Conservation (phyloP, 2,797 vertebrate species). For the Natrix natrix region DNA sequence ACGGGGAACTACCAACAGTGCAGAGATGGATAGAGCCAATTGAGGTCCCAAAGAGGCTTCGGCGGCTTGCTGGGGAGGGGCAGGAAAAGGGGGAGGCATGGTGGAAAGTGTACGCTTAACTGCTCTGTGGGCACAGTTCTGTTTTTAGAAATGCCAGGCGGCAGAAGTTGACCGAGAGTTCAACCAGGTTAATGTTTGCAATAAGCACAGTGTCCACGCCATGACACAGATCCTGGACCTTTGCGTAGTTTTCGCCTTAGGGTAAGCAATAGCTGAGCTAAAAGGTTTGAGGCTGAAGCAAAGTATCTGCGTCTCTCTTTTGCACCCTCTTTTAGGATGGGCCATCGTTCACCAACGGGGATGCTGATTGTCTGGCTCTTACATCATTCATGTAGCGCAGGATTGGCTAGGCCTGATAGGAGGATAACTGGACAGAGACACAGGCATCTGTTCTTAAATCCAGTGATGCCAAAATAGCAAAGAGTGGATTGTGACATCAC, state of each 20-base stretch:
- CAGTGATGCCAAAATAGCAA: neutral
- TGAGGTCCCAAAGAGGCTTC: conserved; percentile 51
- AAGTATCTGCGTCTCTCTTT: conserved; percentile 53
- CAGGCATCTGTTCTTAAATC: neutral
- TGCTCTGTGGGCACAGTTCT: conserved; percentile 16
- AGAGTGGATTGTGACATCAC: neutral
- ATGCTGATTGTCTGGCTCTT: neutral
- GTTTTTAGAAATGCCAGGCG: conserved; percentile 36
- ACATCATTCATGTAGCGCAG: neutral
- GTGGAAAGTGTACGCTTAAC: conserved; percentile 46
- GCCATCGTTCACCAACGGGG: neutral
- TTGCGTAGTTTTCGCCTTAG: neutral
- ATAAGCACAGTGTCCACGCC: neutral
- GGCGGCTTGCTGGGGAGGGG: conserved; percentile 37
- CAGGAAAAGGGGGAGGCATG: neutral
- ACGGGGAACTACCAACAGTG: conserved; percentile 97
- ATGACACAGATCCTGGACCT: neutral
- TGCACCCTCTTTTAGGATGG: conserved; percentile 57
- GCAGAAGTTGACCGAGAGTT: conserved; percentile 43
- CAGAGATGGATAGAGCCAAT: conserved; percentile 81
- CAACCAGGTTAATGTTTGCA: conserved; percentile 46
- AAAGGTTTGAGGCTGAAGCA: conserved; percentile 10
- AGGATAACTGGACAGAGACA: neutral
- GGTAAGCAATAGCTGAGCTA: too few relatives aligned
- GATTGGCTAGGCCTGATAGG: neutral